These are phyloP conservation scores for Hoplodrina blanda DNA, from an alignment of 2,888 invertebrate species.

Conservation along the genomic window DNA sequence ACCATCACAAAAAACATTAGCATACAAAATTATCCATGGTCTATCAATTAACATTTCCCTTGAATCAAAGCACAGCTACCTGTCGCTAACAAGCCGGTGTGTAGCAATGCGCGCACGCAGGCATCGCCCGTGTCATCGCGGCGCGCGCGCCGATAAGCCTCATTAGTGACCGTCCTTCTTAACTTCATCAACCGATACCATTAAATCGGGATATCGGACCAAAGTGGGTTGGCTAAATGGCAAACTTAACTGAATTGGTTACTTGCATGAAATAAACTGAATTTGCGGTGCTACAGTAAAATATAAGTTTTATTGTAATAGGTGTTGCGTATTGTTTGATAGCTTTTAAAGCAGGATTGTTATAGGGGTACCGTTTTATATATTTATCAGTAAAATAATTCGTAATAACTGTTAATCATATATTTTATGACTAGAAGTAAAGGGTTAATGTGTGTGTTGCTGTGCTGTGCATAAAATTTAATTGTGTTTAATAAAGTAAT, in stretches of 20 bases:
- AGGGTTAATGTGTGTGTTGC: conserved; percentile 19
- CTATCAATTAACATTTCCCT: conserved; percentile 65
- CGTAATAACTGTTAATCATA: conserved; percentile 33
- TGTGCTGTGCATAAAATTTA: conserved; percentile 22
- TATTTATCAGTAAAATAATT: conserved; percentile 30
- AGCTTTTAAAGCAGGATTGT: conserved; percentile 9
- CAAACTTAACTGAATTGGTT: conserved; percentile 43
- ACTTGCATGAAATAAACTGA: conserved; percentile 38
- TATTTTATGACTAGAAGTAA: conserved; percentile 42
- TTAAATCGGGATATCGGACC: conserved; percentile 63
- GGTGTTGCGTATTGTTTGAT: conserved; percentile 22
- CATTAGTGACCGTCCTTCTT: conserved; percentile 83
- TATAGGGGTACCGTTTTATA: conserved; percentile 14
- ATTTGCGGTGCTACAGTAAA: conserved; percentile 38
- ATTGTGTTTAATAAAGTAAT: conserved; percentile 35
- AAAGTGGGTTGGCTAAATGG: conserved; percentile 62
- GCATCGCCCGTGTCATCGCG: conserved; percentile 86
- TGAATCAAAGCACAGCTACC: conserved; percentile 66
- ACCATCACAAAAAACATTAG: conserved; percentile 45
- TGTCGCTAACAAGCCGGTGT: conserved; percentile 79
- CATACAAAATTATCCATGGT: conserved; percentile 55
- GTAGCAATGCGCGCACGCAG: conserved; percentile 77
- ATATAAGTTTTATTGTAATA: conserved; percentile 40
- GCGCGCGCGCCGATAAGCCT: conserved; percentile 81
- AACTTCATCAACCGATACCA: conserved; percentile 82